Evolutionary conservation across 2,888 invertebrate genomes (phyloP), one percentile per base, ranked within the genome.

Genomic region (Trichacis sp.): DNA sequence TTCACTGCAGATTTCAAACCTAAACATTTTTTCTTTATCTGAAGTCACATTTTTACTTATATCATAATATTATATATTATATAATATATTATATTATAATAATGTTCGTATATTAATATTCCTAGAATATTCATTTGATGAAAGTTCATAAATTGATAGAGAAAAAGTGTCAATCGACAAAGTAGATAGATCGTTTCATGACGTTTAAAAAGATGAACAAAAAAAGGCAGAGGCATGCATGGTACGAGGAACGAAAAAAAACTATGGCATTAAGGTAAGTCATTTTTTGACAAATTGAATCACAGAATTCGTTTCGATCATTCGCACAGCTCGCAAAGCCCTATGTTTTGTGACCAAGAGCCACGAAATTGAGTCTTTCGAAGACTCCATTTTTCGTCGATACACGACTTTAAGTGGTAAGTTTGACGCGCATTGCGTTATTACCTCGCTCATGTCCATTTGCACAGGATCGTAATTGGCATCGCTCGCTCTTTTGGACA

Each of bases 391-490:
- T 46, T 20, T 46, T 46, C 2, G n/a, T 9, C n/a, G 15, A 19
- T 12, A 15, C 14, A 48, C n/a, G 11, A 5, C 5, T 29, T 5
- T 29, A 36, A n/a, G 11, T n/a, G n/a, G 42, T 14, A 45, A 45
- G 29, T 45, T 30, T 55, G 63, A 46, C 68, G 68, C 77, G 69
- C 68, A 65, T 68, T 66, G 71, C 49, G 72, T 64, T 79, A 77
- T 72, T 88, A 89, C 92, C 89, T 89, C 90, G 86, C 92, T 92
- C 88, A 92, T 87, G 75, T 92, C 92, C 92, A 92, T 92, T 82
- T 91, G 91, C 67, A 92, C 91, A 72, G 90, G 89, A 73, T 92
- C 92, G 78, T 92, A 92, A 84, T 92, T 92, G 62, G 88, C 89
- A 79, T 91, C 91, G 62, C 88, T 88, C 45, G 87, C 62, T 45